phyloP scores from a whole-genome alignment of 1,140 invertebrate species.

The Subanguina moxae region DNA sequence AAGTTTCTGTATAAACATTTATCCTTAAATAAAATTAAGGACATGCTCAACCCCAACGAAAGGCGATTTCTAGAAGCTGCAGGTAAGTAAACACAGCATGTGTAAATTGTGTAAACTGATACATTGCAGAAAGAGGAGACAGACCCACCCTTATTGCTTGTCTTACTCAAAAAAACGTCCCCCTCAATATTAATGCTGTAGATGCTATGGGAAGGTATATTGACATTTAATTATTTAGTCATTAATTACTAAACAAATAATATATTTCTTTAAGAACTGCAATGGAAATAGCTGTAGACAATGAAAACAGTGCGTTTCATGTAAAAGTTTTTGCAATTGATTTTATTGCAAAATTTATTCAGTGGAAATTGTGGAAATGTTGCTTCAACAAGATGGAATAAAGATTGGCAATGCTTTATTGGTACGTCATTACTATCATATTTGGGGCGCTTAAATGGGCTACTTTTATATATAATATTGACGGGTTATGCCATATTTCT shows the following conservation, averaged over 20 bases:
- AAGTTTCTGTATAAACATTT: too few relatives aligned
- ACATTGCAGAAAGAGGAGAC: constrained; percentile 59
- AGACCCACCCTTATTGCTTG: constrained; percentile 63
- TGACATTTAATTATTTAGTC: too few relatives aligned
- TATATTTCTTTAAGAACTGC: constrained; percentile 56
- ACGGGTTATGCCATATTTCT: too few relatives aligned
- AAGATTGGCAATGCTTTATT: constrained; percentile 63
- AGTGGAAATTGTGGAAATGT: constrained; percentile 61
- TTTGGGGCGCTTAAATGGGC: too few relatives aligned
- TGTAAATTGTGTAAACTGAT: too few relatives aligned
- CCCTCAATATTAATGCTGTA: constrained; percentile 66
- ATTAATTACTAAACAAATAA: too few relatives aligned
- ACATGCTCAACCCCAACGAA: constrained; percentile 28
- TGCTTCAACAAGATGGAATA: constrained; percentile 61
- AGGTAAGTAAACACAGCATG: constrained; percentile 53
- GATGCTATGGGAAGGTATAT: constrained; percentile 63
- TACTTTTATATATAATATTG: too few relatives aligned
- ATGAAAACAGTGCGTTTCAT: constrained; percentile 59
- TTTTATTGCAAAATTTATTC: too few relatives aligned
- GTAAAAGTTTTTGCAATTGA: too few relatives aligned
- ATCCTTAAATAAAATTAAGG: constrained; percentile 2
- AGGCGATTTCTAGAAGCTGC: constrained; percentile 64
- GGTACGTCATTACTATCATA: not conserved
- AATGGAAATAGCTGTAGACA: constrained; percentile 64
- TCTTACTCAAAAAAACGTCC: constrained; percentile 54